These are phyloP conservation scores for Peucedramus taeniatus DNA, from an alignment of 2,113 vertebrate species.

Conservation along the genomic window DNA sequence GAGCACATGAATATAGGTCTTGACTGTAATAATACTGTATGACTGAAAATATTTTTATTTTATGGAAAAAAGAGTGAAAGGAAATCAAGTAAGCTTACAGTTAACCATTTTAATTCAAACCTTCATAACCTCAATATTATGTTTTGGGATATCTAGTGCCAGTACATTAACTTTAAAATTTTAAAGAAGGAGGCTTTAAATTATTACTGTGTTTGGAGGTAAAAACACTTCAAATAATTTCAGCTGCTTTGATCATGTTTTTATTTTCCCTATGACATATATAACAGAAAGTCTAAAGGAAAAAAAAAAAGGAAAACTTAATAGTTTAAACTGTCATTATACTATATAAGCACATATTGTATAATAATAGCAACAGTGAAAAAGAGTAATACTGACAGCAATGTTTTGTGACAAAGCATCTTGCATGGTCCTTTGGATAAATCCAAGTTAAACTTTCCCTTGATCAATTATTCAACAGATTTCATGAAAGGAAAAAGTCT, in stretches of 20 bases:
- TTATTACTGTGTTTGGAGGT: neutral
- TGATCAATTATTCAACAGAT: neutral
- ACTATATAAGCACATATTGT: neutral
- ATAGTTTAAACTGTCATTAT: neutral
- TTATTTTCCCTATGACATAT: neutral
- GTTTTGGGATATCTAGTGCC: neutral
- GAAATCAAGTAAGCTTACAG: neutral
- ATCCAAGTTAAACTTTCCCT: neutral
- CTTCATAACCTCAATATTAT: neutral
- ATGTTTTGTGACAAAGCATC: neutral
- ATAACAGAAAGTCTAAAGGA: neutral
- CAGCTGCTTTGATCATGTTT: neutral
- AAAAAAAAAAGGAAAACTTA: neutral
- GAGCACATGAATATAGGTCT: neutral
- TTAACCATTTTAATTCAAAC: neutral
- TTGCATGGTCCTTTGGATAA: neutral
- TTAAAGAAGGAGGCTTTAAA: neutral
- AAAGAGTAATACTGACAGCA: neutral
- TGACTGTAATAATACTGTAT: neutral
- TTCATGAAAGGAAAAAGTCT: neutral
- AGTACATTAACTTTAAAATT: neutral
- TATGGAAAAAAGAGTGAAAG: neutral
- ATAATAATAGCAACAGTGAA: neutral
- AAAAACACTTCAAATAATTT: neutral
- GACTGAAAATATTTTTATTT: neutral